Evolutionary conservation across 2,888 invertebrate genomes (phyloP).

Genomic region (Odontocerum albicorne): DNA sequence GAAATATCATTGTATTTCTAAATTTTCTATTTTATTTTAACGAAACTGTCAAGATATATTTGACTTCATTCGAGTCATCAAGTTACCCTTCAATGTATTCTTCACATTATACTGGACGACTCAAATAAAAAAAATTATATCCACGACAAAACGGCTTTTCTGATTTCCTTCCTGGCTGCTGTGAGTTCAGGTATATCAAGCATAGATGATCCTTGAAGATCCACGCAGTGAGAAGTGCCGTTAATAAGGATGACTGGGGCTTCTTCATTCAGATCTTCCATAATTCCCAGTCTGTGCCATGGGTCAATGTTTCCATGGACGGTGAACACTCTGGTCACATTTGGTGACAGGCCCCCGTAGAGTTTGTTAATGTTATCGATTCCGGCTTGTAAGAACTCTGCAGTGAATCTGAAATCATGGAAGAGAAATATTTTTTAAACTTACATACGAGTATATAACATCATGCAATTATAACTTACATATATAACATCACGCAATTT

Average conservation of each 20-base stretch:
- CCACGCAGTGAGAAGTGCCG: conserved; percentile 26
- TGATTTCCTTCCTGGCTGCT: conserved; percentile 10
- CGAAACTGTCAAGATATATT: too few relatives aligned
- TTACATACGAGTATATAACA: too few relatives aligned
- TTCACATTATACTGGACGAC: too few relatives aligned
- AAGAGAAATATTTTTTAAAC: too few relatives aligned
- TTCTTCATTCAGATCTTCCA: conserved; percentile 39
- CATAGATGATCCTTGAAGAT: conserved; percentile 8
- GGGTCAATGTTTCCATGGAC: conserved; percentile 60
- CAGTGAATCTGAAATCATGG: conserved; percentile 48
- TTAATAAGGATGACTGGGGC: conserved; percentile 26
- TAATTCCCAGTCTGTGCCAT: conserved; percentile 59
- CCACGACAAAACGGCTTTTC: conserved; percentile 11
- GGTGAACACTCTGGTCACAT: conserved; percentile 58
- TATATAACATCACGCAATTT: too few relatives aligned
- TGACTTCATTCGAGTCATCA: too few relatives aligned
- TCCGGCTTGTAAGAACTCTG: conserved; percentile 47
- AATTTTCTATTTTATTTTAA: too few relatives aligned
- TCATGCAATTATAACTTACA: too few relatives aligned
- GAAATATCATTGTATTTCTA: too few relatives aligned
- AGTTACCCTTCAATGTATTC: too few relatives aligned
- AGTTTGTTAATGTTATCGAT: conserved; percentile 54
- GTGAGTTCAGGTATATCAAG: conserved; percentile 10
- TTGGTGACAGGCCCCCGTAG: conserved; percentile 54
- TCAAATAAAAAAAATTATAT: too few relatives aligned